Conservation (phyloP, 2,113 vertebrate species). For the Vimba vimba region DNA sequence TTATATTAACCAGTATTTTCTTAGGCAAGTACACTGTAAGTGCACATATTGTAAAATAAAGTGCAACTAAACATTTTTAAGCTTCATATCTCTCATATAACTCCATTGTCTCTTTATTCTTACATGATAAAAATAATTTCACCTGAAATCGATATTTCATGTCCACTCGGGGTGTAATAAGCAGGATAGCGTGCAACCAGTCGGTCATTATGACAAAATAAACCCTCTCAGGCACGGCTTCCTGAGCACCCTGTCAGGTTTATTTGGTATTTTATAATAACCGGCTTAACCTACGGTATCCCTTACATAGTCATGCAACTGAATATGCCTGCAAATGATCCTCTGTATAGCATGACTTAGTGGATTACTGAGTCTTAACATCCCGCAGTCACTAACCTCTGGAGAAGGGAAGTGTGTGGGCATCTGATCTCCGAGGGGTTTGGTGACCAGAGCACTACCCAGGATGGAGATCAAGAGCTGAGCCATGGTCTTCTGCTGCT, state of each 20-base stretch:
- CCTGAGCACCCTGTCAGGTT: not conserved
- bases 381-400: conserved; percentile 75
- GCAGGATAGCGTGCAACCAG: not conserved
- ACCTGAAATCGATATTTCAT: no score
- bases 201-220: not conserved
- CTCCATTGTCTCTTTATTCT: not conserved
- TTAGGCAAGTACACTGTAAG: no score
- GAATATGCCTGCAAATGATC: not conserved
- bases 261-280: not conserved
- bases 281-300: not conserved
- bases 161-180: not conserved
- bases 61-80: no score
- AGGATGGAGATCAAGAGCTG: conserved; percentile 84
- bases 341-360: not conserved
- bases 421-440: conserved; percentile 79
- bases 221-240: not conserved
- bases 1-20: no score
- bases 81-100: not conserved
- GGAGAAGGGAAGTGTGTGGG: conserved; percentile 86
- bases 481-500: conserved; percentile 92
- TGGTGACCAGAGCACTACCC: conserved; percentile 83
- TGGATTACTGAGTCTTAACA: not conserved
- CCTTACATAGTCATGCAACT: not conserved
- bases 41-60: no score
- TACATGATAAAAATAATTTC: not conserved